These are phyloP conservation scores for Saguinus midas DNA, from an alignment of 2,113 vertebrate species.

Conservation along the genomic window DNA sequence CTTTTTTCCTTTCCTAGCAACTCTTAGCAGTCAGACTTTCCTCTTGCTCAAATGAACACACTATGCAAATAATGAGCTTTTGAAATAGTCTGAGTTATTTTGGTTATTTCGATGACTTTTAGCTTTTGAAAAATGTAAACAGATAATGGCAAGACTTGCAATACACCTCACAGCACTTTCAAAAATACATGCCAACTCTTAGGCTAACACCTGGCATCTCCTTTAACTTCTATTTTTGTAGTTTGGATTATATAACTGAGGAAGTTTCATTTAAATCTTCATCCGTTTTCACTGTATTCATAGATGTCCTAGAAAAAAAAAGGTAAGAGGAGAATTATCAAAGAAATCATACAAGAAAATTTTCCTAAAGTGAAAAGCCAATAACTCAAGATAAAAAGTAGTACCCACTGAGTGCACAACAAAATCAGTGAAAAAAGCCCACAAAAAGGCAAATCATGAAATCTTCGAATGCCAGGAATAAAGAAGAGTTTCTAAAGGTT, in stretches of 20 bases:
- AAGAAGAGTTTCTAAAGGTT: constrained; percentile 24
- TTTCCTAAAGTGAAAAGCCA: neutral
- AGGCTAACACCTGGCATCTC: constrained; percentile 35
- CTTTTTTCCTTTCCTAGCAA: neutral
- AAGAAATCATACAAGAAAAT: constrained; percentile 63
- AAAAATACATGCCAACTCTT: constrained; percentile 12
- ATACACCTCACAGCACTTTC: neutral
- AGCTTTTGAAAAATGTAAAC: constrained; percentile 41
- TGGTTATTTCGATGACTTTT: neutral
- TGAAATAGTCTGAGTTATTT: constrained; percentile 26
- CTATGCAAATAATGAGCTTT: constrained; percentile 18
- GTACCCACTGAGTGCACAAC: neutral
- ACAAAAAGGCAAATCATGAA: constrained; percentile 34
- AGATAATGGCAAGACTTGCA: constrained; percentile 47
- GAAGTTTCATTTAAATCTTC: constrained; percentile 57
- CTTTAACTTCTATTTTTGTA: constrained; percentile 51
- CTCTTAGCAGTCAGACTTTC: neutral
- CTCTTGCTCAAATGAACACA: neutral
- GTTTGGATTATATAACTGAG: constrained; percentile 31
- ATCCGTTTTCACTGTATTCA: constrained; percentile 58
- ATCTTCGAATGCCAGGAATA: neutral
- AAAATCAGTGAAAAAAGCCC: neutral
- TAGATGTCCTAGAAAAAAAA: constrained; percentile 53
- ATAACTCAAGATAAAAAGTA: constrained; percentile 41
- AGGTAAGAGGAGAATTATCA: constrained; percentile 50